Conservation (phyloP, 2,888 invertebrate species). For the Pelosia muscerda region DNA sequence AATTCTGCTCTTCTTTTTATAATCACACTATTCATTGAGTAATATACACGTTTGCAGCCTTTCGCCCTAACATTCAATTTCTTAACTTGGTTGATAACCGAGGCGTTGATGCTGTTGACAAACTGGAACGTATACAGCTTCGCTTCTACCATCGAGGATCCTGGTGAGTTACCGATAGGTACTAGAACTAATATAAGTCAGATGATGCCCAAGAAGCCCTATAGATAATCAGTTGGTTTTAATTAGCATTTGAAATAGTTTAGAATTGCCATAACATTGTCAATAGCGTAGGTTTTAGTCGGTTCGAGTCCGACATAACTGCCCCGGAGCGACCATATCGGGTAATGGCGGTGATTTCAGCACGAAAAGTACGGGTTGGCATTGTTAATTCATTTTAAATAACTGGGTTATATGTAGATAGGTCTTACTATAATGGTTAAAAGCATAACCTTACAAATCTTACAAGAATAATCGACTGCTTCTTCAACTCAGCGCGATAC, state of each 20-base stretch:
- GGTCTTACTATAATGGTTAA: no score
- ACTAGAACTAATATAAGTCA: constrained; percentile 3
- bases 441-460: no score
- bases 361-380: no score
- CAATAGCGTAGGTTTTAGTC: no score
- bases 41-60: constrained; percentile 65
- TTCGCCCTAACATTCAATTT: constrained; percentile 68
- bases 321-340: no score
- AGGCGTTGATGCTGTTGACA: constrained; percentile 64
- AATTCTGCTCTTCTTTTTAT: neutral
- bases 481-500: no score
- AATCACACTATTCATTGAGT: neutral
- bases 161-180: constrained; percentile 51
- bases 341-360: no score
- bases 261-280: no score
- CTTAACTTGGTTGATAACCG: constrained; percentile 72
- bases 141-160: constrained; percentile 56
- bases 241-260: neutral
- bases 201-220: neutral
- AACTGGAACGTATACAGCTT: constrained; percentile 64
- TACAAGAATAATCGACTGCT: no score
- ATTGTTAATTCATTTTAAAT: no score
- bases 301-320: no score
- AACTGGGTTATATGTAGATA: no score
- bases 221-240: neutral